Percentiles rank a stretch among this genome's conserved stretches.
Conservation (phyloP, 2,113 vertebrate species). For the Microcebus lehilahytsara region DNA sequence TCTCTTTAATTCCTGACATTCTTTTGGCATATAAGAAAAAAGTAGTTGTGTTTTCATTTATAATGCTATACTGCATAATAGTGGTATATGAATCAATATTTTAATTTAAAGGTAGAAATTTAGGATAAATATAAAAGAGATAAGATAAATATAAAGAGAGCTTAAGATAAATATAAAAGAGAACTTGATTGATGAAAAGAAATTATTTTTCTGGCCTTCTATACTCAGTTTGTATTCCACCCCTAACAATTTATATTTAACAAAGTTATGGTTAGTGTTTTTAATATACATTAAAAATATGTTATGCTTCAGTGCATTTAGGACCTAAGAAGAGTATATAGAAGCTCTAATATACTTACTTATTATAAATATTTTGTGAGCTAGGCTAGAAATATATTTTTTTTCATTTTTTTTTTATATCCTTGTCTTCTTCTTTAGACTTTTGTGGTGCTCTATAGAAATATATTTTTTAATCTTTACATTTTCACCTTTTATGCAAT, state of each 20-base stretch:
- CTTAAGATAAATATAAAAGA: constrained; percentile 24
- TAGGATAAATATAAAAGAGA: no score
- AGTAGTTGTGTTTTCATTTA: neutral
- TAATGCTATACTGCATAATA: neutral
- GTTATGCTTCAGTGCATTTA: neutral
- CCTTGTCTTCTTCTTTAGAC: no score
- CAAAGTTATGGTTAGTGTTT: neutral
- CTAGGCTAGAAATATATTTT: constrained; percentile 17
- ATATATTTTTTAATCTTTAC: constrained; percentile 16
- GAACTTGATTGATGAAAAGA: constrained; percentile 6
- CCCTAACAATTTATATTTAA: constrained; percentile 29
- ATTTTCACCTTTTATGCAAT: constrained; percentile 57
- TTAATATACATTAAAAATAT: neutral
- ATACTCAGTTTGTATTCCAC: neutral
- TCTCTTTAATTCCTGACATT: neutral
- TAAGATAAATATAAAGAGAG: no score
- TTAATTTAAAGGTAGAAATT: constrained; percentile 51
- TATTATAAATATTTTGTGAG: constrained; percentile 41
- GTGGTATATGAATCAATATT: neutral
- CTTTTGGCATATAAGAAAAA: constrained; percentile 13
- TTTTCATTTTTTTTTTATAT: no score
- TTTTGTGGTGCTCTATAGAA: neutral
- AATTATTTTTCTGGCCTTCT: constrained; percentile 16
- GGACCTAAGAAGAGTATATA: neutral
- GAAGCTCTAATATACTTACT: neutral